phyloP scores from a whole-genome alignment of 2,113 vertebrate species.

The Nyctereutes procyonoides region DNA sequence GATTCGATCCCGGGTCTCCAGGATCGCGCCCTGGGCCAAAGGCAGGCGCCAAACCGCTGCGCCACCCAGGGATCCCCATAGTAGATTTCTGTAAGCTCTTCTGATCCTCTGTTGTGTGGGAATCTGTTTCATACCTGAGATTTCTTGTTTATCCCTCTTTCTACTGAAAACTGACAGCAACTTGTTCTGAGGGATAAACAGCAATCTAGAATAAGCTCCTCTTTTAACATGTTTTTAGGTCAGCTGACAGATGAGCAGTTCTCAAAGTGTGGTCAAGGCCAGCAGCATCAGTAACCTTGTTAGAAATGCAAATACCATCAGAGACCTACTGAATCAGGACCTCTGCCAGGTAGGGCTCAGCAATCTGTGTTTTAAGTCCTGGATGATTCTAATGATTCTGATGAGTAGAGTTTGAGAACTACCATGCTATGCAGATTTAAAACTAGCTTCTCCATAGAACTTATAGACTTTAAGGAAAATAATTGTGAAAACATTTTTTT shows the following conservation, averaged over 20 bases:
- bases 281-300: neutral
- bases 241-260: neutral
- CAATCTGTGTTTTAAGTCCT: neutral
- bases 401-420: neutral
- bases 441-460: neutral
- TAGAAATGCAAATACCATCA: neutral
- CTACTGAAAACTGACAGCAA: neutral
- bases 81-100: neutral
- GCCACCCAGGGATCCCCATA: too few species aligned
- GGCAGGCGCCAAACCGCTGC: too few species aligned
- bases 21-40: too few species aligned
- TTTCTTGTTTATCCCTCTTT: neutral
- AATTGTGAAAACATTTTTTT: neutral
- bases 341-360: rapidly evolving
- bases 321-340: neutral
- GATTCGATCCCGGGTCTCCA: too few species aligned
- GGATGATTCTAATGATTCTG: neutral
- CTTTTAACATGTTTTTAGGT: neutral
- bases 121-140: neutral
- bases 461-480: neutral
- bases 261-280: neutral
- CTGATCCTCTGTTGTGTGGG: neutral
- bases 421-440: neutral
- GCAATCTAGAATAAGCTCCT: neutral
- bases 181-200: neutral